These are phyloP conservation scores for Nephrotoma flavescens DNA, from an alignment of 2,888 invertebrate species.

Conservation along the genomic window DNA sequence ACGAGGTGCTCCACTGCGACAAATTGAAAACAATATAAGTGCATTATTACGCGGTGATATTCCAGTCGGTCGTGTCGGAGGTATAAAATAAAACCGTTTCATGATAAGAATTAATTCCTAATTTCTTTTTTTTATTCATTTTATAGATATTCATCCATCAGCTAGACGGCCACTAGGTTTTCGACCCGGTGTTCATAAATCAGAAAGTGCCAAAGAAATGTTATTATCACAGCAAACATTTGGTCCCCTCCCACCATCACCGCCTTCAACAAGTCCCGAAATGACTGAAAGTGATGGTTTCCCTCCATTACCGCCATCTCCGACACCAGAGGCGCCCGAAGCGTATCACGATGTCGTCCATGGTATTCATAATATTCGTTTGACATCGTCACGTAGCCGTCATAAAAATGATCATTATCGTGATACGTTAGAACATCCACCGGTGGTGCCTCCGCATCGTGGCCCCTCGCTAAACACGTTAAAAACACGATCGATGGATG, in stretches of 20 bases:
- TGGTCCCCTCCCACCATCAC: constrained; percentile 32
- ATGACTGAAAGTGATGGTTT: constrained; percentile 35
- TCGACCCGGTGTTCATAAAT: constrained; percentile 52
- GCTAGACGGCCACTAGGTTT: constrained; percentile 28
- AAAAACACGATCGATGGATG: constrained; percentile 76
- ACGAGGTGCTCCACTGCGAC: constrained; percentile 49
- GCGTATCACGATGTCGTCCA: constrained; percentile 13
- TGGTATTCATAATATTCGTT: constrained; percentile 12
- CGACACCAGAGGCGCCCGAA: constrained; percentile 40
- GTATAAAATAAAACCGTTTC: constrained; percentile 10
- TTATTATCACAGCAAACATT: constrained; percentile 30
- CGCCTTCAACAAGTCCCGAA: constrained; percentile 23
- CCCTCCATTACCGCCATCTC: constrained; percentile 70
- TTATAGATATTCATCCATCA: constrained; percentile 17
- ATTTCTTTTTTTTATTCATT: not conserved
- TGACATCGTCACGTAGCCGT: constrained; percentile 13
- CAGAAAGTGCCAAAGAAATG: constrained; percentile 60
- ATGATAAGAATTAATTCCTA: not conserved
- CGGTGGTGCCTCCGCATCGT: constrained; percentile 59
- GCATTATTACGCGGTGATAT: constrained; percentile 42
- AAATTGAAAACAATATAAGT: constrained; percentile 58
- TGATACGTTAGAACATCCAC: constrained; percentile 33
- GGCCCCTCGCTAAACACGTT: constrained; percentile 50
- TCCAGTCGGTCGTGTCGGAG: constrained; percentile 21
- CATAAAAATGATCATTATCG: constrained; percentile 14